A percentile compares a stretch with the other conserved stretches of the same genome.
Evolutionary conservation across 2,797 vertebrate genomes (phyloP).

Genomic region (Anabas testudineus): DNA sequence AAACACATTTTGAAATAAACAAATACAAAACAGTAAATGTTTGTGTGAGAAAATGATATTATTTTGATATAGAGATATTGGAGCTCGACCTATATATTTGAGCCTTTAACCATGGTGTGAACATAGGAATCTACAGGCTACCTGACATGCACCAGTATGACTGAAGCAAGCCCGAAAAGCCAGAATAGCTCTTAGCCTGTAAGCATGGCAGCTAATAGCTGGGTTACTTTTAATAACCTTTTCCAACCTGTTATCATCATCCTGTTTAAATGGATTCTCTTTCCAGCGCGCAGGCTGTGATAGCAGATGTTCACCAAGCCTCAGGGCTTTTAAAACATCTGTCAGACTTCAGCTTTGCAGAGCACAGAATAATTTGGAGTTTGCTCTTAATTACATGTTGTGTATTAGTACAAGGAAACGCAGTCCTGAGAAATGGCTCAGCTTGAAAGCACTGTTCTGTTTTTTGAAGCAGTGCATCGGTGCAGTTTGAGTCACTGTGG

Average conservation of each 20-base stretch:
- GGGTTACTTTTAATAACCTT: slow-evolving; percentile 42
- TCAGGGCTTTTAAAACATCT: slow-evolving; percentile 31
- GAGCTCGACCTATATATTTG: background rate
- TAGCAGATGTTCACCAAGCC: slow-evolving; percentile 23
- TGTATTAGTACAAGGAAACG: slow-evolving; percentile 12
- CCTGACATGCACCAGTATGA: background rate
- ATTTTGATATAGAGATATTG: too few species aligned
- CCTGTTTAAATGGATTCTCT: slow-evolving; percentile 43
- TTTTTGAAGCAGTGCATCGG: background rate
- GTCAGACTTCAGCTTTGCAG: slow-evolving; percentile 27
- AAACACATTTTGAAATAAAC: slow-evolving; percentile 53
- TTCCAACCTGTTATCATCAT: slow-evolving; percentile 40
- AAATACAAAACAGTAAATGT: slow-evolving; percentile 9
- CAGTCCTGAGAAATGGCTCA: slow-evolving; percentile 21
- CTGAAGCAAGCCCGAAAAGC: background rate
- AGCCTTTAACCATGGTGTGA: background rate
- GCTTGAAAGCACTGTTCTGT: slow-evolving; percentile 12
- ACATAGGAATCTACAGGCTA: slow-evolving; percentile 1
- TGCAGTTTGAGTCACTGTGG: slow-evolving; percentile 28
- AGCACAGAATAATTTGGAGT: background rate
- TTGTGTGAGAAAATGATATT: background rate
- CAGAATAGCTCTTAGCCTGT: slow-evolving; percentile 19
- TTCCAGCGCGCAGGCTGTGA: slow-evolving; percentile 7
- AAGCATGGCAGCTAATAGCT: slow-evolving; percentile 31
- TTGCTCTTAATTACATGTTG: background rate